These are phyloP conservation scores for Eurypyga helias DNA, from an alignment of 2,113 vertebrate species.

Conservation along the genomic window DNA sequence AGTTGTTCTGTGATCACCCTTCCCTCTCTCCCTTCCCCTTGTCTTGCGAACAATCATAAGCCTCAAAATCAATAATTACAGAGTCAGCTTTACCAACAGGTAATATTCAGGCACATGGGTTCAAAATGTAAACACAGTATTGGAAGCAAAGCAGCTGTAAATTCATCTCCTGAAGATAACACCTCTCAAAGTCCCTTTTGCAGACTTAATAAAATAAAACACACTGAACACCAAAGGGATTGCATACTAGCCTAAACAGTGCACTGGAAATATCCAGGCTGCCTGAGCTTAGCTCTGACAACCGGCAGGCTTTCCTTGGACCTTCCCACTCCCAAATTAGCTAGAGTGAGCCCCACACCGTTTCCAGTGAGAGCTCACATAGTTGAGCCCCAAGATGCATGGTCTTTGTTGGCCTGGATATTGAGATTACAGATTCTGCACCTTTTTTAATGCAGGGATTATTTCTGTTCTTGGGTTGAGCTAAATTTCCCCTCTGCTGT, in stretches of 20 bases:
- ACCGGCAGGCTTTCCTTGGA: not conserved
- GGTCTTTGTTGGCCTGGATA: not conserved
- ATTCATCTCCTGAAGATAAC: conserved; percentile 33
- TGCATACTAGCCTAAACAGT: not conserved
- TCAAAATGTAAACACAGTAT: conserved; percentile 44
- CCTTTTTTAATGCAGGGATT: not conserved
- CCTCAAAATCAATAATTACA: conserved; percentile 54
- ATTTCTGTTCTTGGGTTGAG: not conserved
- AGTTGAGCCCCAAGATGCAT: not conserved
- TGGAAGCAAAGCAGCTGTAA: conserved; percentile 39
- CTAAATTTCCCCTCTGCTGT: conserved; percentile 1
- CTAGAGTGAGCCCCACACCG: accelerated
- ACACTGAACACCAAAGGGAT: not conserved
- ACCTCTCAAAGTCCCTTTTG: conserved; percentile 15
- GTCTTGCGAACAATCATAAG: not conserved
- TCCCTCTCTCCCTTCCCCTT: not conserved
- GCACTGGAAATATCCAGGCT: not conserved
- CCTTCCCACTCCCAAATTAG: not conserved
- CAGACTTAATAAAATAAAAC: conserved; percentile 37
- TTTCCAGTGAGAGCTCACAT: not conserved
- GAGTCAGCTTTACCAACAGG: conserved; percentile 29
- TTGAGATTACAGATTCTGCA: conserved; percentile 33
- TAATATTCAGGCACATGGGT: not conserved
- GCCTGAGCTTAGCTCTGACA: not conserved
- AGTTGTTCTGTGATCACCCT: not conserved